phyloP scores from a whole-genome alignment of 2,113 vertebrate genomes.

The Equus quagga region DNA sequence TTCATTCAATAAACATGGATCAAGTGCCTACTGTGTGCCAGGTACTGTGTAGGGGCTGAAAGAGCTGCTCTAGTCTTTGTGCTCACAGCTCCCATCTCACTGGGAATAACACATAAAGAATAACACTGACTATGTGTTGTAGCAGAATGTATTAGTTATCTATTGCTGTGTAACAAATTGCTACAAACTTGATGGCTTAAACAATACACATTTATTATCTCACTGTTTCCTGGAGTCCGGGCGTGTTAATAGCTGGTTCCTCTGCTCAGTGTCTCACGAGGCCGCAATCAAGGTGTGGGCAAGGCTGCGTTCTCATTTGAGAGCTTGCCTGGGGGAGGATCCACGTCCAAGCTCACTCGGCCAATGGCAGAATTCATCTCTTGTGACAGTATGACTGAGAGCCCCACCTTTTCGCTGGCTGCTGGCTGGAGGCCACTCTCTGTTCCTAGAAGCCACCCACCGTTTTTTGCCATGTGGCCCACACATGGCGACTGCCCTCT shows the following conservation, averaged over 20 bases:
- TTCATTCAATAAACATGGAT: background rate
- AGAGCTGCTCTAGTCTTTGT: background rate
- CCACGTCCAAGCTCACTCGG: background rate
- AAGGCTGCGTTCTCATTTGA: background rate
- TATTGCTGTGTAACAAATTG: background rate
- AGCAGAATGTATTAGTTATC: background rate
- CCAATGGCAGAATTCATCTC: background rate
- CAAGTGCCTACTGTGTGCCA: background rate
- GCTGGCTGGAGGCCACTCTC: background rate
- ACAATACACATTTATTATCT: background rate
- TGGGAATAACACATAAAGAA: background rate
- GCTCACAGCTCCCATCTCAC: background rate
- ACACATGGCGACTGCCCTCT: background rate
- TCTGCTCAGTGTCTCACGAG: background rate
- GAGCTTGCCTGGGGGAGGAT: background rate
- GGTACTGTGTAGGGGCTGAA: background rate
- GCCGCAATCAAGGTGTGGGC: background rate
- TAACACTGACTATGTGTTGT: background rate
- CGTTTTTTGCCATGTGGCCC: background rate
- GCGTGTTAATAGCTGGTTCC: background rate
- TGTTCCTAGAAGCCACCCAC: background rate
- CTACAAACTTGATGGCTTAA: background rate
- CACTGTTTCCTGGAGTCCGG: background rate
- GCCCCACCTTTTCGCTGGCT: background rate
- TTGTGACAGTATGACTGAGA: background rate